These are phyloP conservation scores for Globia sparganii DNA, from an alignment of 2,888 invertebrate genomes.

Conservation along the genomic window DNA sequence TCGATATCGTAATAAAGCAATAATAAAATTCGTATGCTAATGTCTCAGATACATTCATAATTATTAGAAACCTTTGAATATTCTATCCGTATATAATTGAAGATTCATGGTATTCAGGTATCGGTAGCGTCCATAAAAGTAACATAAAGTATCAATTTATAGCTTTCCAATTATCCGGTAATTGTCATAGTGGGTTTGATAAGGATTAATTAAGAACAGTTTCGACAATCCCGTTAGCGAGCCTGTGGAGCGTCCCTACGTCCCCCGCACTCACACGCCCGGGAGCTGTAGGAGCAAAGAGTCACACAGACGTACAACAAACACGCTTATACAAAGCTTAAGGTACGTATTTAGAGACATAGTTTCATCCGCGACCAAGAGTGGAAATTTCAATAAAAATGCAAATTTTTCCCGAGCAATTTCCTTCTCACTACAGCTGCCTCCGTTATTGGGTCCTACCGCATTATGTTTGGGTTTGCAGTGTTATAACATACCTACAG, in stretches of 20 bases:
- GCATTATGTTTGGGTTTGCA: slow-evolving; percentile 81
- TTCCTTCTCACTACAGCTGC: slow-evolving; percentile 83
- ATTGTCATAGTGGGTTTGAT: slow-evolving; percentile 59
- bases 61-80: slow-evolving; percentile 65
- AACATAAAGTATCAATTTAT: slow-evolving; percentile 68
- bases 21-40: slow-evolving; percentile 50
- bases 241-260: slow-evolving; percentile 66
- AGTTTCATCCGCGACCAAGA: slow-evolving; percentile 87
- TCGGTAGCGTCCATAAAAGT: slow-evolving; percentile 63
- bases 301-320: slow-evolving; percentile 70
- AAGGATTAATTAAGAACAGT: slow-evolving; percentile 61
- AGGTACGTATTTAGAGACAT: slow-evolving; percentile 86
- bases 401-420: slow-evolving; percentile 87
- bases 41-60: slow-evolving; percentile 49
- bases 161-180: slow-evolving; percentile 63
- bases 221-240: slow-evolving; percentile 71
- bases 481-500: slow-evolving; percentile 75
- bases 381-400: slow-evolving; percentile 90
- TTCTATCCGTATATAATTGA: slow-evolving; percentile 57
- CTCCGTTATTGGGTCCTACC: slow-evolving; percentile 85
- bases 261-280: slow-evolving; percentile 70
- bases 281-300: slow-evolving; percentile 56
- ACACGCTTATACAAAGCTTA: slow-evolving; percentile 82
- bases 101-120: slow-evolving; percentile 62
- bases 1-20: slow-evolving; percentile 65